phyloP scores from a whole-genome alignment of 2,113 vertebrate genomes.

The Oncorhynchus tshawytscha region DNA sequence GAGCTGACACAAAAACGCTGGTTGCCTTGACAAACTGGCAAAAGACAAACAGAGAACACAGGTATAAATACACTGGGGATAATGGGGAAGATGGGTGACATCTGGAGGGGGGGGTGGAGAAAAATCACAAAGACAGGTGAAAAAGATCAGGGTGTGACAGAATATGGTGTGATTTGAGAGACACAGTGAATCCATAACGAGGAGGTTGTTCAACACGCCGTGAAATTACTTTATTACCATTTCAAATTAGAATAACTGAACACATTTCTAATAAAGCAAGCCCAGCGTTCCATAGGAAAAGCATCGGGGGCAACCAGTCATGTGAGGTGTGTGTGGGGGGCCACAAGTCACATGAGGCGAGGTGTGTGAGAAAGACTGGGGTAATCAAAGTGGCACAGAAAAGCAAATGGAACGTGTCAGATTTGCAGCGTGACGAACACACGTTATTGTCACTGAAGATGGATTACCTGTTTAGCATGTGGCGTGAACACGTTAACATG shows the following conservation, averaged over 20 bases:
- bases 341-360: conserved; percentile 44
- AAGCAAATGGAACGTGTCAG: not conserved
- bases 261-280: conserved; percentile 70
- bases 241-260: conserved; percentile 78
- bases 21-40: too few species aligned
- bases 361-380: not conserved
- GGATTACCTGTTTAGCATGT: not conserved
- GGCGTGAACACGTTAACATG: not conserved
- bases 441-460: not conserved
- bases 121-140: too few species aligned
- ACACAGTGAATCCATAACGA: not conserved
- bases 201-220: conserved; percentile 75
- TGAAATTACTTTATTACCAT: conserved; percentile 80
- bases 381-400: not conserved
- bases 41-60: too few species aligned
- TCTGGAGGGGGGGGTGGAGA: too few species aligned
- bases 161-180: too few species aligned
- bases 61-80: too few species aligned
- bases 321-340: conserved; percentile 15
- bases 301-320: conserved; percentile 56
- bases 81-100: too few species aligned
- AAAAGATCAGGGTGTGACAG: too few species aligned
- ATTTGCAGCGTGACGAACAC: not conserved
- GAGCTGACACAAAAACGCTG: too few species aligned
- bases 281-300: conserved; percentile 61